Evolutionary conservation across 2,113 vertebrate species (phyloP).

Genomic region (Tenebrosternarchus preto): DNA sequence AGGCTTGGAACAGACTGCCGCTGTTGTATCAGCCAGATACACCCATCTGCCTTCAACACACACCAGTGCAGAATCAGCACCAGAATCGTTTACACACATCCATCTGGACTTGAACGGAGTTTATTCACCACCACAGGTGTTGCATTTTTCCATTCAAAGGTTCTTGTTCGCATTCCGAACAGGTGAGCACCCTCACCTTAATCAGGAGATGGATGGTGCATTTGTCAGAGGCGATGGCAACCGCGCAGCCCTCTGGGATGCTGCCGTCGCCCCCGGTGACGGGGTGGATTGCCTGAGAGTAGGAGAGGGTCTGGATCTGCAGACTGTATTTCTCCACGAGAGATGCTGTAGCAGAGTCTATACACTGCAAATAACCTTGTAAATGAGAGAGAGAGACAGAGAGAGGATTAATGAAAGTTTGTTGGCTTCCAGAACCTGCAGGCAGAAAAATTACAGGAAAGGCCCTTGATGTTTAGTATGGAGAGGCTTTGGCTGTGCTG

Average conservation of each 20-base stretch:
- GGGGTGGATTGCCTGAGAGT: conserved; percentile 75
- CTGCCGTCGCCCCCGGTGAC: conserved; percentile 59
- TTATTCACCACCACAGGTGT: too few relatives aligned
- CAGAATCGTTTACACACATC: too few relatives aligned
- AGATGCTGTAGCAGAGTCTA: conserved; percentile 69
- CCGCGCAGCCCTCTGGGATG: conserved; percentile 81
- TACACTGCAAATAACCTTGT: conserved; percentile 88
- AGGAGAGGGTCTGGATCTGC: conserved; percentile 83
- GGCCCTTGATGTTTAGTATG: too few relatives aligned
- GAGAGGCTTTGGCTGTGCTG: too few relatives aligned
- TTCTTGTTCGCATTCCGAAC: background rate
- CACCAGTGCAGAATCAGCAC: too few relatives aligned
- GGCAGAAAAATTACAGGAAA: background rate
- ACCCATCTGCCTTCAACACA: too few relatives aligned
- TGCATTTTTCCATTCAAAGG: background rate
- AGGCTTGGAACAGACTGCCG: too few relatives aligned
- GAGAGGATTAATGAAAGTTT: background rate
- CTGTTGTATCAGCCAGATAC: too few relatives aligned
- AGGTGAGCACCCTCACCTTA: conserved; percentile 71
- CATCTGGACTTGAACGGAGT: too few relatives aligned
- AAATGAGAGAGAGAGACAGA: background rate
- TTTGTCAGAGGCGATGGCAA: conserved; percentile 87
- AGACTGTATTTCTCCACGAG: conserved; percentile 72
- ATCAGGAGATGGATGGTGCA: conserved; percentile 88
- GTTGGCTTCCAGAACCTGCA: background rate